Evolutionary conservation across 2,888 invertebrate genomes (phyloP).

Genomic region (Aphodius granarius): DNA sequence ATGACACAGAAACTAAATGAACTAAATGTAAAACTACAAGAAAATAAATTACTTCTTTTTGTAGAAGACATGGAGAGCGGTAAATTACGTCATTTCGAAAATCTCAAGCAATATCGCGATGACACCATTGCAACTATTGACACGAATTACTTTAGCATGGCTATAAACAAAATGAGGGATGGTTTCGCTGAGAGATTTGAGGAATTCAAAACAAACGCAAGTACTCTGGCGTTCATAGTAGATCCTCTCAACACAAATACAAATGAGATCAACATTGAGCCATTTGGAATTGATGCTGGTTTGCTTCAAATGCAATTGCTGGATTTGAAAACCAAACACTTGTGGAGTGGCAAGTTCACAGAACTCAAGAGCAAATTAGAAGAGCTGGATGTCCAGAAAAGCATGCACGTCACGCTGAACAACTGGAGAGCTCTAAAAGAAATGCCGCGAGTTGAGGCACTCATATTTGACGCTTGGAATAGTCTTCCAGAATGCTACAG

Average conservation of each 20-base stretch:
- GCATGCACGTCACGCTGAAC: constrained; percentile 29
- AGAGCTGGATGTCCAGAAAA: constrained; percentile 37
- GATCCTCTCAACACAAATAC: constrained; percentile 38
- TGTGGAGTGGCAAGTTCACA: constrained; percentile 40
- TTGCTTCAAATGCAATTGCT: constrained; percentile 37
- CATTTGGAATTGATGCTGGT: constrained; percentile 38
- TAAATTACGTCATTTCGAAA: constrained; percentile 30
- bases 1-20: constrained; percentile 31
- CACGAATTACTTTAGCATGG: constrained; percentile 28
- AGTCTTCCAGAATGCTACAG: constrained; percentile 31
- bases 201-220: constrained; percentile 35
- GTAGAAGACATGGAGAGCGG: constrained; percentile 26
- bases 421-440: constrained; percentile 41
- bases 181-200: constrained; percentile 35
- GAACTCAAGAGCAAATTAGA: constrained; percentile 36
- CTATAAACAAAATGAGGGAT: constrained; percentile 31
- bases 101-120: constrained; percentile 30
- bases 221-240: constrained; percentile 35
- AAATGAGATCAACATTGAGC: constrained; percentile 36
- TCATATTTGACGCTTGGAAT: constrained; percentile 42
- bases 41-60: constrained; percentile 27
- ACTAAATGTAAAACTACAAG: constrained; percentile 39
- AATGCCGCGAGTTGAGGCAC: constrained; percentile 33
- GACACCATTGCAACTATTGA: constrained; percentile 31
- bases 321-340: constrained; percentile 39